Evolutionary conservation across 2,888 invertebrate species (phyloP).

Genomic region (Ichneumon xanthorius): DNA sequence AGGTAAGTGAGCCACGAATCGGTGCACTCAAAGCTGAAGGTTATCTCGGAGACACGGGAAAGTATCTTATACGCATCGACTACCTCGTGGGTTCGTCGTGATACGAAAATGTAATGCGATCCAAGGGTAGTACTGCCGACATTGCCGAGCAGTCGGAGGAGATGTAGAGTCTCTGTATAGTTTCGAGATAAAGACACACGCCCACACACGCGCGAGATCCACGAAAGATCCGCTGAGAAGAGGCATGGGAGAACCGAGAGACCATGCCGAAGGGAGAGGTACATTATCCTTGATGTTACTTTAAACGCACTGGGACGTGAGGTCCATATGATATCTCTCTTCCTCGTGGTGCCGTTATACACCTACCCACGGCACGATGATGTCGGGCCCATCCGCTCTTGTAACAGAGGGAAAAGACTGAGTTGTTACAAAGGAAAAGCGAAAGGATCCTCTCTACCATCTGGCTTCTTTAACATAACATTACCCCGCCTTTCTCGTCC

Average conservation of each 20-base stretch:
- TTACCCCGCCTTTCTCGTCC: constrained; percentile 53
- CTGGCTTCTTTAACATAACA: constrained; percentile 68
- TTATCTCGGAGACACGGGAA: constrained; percentile 29
- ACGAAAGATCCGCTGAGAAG: constrained; percentile 36
- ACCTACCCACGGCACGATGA: constrained; percentile 52
- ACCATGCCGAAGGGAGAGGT: constrained; percentile 73
- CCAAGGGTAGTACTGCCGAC: constrained; percentile 28
- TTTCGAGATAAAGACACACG: constrained; percentile 54
- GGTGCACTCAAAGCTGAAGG: constrained; percentile 25
- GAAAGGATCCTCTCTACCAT: constrained; percentile 48
- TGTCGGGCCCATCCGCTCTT: constrained; percentile 50
- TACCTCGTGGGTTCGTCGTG: constrained; percentile 56
- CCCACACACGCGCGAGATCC: constrained; percentile 19
- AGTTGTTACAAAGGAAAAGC: constrained; percentile 64
- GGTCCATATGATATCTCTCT: constrained; percentile 67
- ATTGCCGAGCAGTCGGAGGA: constrained; percentile 28
- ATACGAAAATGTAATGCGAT: constrained; percentile 68
- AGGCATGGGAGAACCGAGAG: constrained; percentile 20
- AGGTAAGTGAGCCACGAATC: constrained; percentile 21
- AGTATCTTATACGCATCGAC: constrained; percentile 17
- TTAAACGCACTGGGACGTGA: constrained; percentile 72
- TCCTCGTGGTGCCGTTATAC: constrained; percentile 49
- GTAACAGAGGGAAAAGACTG: constrained; percentile 46
- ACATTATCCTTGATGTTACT: constrained; percentile 76
- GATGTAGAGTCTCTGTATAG: constrained; percentile 46